Percentiles rank a stretch among this genome's conserved stretches.
These are phyloP conservation scores for Mastomys natalensis DNA, from an alignment of 2,113 vertebrate species.

Conservation along the genomic window DNA sequence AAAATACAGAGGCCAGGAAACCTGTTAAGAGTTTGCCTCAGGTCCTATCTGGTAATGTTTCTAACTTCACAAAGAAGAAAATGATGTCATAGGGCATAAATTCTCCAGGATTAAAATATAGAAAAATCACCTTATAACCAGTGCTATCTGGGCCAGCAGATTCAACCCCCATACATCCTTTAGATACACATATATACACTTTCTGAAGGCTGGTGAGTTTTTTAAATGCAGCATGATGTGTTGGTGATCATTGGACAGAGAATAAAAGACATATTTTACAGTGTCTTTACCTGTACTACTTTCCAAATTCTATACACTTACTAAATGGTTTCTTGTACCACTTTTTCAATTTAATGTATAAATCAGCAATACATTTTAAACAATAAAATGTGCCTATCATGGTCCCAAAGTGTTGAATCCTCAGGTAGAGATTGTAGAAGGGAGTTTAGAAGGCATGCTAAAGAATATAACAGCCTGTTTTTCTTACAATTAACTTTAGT, in stretches of 20 bases:
- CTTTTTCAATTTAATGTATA: slow-evolving; percentile 47
- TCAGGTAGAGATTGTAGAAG: slow-evolving; percentile 40
- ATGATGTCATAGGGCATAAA: neutral
- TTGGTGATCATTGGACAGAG: neutral
- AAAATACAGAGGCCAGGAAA: neutral
- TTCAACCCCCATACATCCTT: neutral
- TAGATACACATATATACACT: neutral
- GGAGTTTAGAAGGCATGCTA: neutral
- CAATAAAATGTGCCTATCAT: slow-evolving; percentile 53
- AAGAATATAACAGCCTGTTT: slow-evolving; percentile 35
- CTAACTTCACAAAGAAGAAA: slow-evolving; percentile 24
- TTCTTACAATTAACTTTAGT: slow-evolving; percentile 66
- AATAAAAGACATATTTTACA: slow-evolving; percentile 23
- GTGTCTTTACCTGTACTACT: neutral
- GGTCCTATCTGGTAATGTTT: neutral
- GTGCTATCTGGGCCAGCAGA: neutral
- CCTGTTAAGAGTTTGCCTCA: slow-evolving; percentile 27
- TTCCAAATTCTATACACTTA: neutral
- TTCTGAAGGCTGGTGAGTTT: neutral
- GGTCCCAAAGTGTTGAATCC: neutral
- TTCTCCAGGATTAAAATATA: slow-evolving; percentile 16
- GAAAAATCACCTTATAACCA: neutral
- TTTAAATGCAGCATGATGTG: neutral
- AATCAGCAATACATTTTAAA: slow-evolving; percentile 23
- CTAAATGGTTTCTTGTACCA: slow-evolving; percentile 39